Percentiles rank a stretch among this genome's conserved stretches.
These are phyloP conservation scores for Agrochola macilenta DNA, from an alignment of 2,888 invertebrate genomes.

Conservation along the genomic window DNA sequence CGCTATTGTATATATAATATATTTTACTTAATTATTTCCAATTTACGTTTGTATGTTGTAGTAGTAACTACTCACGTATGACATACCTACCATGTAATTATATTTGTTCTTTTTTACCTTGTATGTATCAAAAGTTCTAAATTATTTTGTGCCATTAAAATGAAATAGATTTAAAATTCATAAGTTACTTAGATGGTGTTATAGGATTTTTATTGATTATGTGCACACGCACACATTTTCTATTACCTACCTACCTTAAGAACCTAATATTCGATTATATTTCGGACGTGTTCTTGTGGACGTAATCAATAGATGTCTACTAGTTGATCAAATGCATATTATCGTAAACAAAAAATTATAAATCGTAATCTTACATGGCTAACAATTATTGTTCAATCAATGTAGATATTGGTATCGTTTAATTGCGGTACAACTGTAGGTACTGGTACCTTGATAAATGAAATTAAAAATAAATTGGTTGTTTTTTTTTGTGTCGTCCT, in stretches of 20 bases:
- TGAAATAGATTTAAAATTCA: conserved; percentile 69
- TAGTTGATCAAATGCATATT: conserved; percentile 62
- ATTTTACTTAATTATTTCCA: conserved; percentile 67
- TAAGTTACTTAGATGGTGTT: conserved; percentile 43
- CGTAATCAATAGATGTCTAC: conserved; percentile 54
- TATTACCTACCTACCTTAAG: background rate
- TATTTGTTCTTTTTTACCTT: conserved; percentile 64
- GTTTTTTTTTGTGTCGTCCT: conserved; percentile 47
- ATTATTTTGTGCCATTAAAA: conserved; percentile 82
- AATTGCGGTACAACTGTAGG: conserved; percentile 71
- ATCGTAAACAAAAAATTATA: conserved; percentile 49
- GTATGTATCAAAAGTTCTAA: conserved; percentile 74
- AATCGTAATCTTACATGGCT: conserved; percentile 50
- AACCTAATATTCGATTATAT: conserved; percentile 34
- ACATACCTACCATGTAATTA: conserved; percentile 63
- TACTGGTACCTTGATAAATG: conserved; percentile 84
- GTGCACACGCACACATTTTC: conserved; percentile 26
- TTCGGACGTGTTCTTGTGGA: conserved; percentile 12
- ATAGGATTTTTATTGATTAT: conserved; percentile 48
- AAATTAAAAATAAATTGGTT: conserved; percentile 73
- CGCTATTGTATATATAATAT: conserved; percentile 76
- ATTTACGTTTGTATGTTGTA: conserved; percentile 66
- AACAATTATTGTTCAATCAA: conserved; percentile 59
- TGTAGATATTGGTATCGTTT: conserved; percentile 71
- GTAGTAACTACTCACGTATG: conserved; percentile 63